Evolutionary conservation across 2,113 vertebrate species (phyloP).

Genomic region (pig (Sus scrofa)): DNA sequence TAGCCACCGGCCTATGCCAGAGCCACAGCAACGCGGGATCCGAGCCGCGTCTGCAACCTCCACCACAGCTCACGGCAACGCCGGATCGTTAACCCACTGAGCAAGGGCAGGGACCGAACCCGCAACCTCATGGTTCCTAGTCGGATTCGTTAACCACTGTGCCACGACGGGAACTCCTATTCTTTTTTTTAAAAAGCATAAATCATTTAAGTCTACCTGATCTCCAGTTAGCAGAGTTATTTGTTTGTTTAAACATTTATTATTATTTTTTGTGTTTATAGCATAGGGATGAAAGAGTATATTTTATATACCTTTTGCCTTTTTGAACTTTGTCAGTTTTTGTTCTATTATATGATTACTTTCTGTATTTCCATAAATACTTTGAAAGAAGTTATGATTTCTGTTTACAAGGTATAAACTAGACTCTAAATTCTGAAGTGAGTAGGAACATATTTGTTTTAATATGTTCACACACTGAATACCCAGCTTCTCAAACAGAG

Average conservation of each 20-base stretch:
- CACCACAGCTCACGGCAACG: too few species aligned
- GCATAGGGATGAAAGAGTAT: neutral
- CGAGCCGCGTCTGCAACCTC: too few species aligned
- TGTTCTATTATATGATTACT: neutral
- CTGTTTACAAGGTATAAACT: neutral
- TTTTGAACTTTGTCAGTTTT: slow-evolving; percentile 2
- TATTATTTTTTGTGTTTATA: neutral
- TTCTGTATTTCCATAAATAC: neutral
- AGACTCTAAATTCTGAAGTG: neutral
- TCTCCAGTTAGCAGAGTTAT: neutral
- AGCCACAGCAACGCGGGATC: too few species aligned
- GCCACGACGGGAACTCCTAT: too few species aligned
- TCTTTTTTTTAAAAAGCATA: neutral
- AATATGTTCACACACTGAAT: neutral
- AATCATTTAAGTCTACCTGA: neutral
- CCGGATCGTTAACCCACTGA: too few species aligned
- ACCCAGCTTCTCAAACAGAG: neutral
- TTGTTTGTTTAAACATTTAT: neutral
- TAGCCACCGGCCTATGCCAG: too few species aligned
- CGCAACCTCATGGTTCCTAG: too few species aligned
- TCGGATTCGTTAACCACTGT: too few species aligned
- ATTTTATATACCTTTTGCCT: neutral
- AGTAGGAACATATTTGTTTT: neutral
- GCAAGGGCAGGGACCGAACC: too few species aligned
- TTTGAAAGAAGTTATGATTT: slow-evolving; percentile 23